These are phyloP conservation scores for Atherix ibis DNA, from an alignment of 2,888 invertebrate genomes.

Conservation along the genomic window DNA sequence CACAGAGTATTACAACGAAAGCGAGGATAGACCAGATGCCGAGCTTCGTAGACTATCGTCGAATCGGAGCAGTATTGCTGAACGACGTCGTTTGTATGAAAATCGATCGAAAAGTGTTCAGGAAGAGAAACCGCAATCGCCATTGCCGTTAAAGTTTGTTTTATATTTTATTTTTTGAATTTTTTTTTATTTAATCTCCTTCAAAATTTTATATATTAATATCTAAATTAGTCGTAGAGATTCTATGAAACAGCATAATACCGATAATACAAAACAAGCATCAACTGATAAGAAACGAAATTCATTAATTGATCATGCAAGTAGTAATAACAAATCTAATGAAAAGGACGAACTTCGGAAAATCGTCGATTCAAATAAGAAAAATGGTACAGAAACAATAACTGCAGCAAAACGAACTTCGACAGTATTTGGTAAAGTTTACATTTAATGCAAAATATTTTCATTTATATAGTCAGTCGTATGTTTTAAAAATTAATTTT, in stretches of 20 bases:
- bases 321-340: conserved; percentile 16
- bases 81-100: conserved; percentile 61
- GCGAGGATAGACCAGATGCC: conserved; percentile 33
- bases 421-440: conserved; percentile 53
- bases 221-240: conserved; percentile 43
- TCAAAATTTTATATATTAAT: not conserved
- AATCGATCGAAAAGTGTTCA: conserved; percentile 52
- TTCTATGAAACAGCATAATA: conserved; percentile 38
- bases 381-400: conserved; percentile 12
- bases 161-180: not conserved
- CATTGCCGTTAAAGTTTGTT: conserved; percentile 55
- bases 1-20: conserved; percentile 38
- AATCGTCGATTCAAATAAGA: conserved; percentile 8
- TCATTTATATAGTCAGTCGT: conserved; percentile 3
- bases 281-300: conserved; percentile 23
- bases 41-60: conserved; percentile 43
- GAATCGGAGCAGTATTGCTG: conserved; percentile 59
- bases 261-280: conserved; percentile 11
- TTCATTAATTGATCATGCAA: conserved; percentile 27
- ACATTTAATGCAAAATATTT: not conserved
- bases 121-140: conserved; percentile 54
- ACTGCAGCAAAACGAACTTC: conserved; percentile 68
- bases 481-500: conserved; percentile 2
- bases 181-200: not conserved
- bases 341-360: conserved; percentile 6